Percentiles rank a stretch among this genome's conserved stretches.
Evolutionary conservation across 2,797 vertebrate species (phyloP).

Genomic region (Sebastes goodei): DNA sequence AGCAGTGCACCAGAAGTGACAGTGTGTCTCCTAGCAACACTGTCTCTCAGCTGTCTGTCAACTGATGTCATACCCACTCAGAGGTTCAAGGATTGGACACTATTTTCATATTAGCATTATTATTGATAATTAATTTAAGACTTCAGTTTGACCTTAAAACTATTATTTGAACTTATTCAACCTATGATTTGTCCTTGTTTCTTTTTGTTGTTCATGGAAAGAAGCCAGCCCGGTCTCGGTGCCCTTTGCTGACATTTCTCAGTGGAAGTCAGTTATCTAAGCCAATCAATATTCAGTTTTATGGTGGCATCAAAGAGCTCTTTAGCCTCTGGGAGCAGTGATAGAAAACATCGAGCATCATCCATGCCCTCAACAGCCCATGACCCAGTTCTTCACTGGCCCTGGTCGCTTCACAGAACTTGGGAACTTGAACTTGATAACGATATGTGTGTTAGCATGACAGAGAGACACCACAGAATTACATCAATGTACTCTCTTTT

Average conservation of each 20-base stretch:
- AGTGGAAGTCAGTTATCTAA: conserved; percentile 31
- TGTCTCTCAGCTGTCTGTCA: background rate
- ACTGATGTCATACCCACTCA: background rate
- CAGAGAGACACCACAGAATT: background rate
- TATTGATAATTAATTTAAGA: background rate
- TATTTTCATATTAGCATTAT: background rate
- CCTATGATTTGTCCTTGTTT: background rate
- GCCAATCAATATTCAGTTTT: conserved; percentile 58
- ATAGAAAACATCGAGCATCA: conserved; percentile 61
- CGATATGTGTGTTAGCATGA: background rate
- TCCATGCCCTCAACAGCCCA: conserved; percentile 30
- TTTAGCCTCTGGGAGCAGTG: conserved; percentile 48
- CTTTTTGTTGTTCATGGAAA: conserved; percentile 4
- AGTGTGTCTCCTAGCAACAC: background rate
- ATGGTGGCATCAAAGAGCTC: conserved; percentile 4
- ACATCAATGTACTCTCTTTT: background rate
- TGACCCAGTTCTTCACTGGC: conserved; percentile 64
- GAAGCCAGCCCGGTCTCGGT: conserved; percentile 20
- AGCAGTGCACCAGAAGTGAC: background rate
- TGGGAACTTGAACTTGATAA: conserved; percentile 4
- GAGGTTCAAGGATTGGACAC: background rate
- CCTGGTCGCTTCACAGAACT: conserved; percentile 25
- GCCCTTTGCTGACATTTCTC: conserved; percentile 41
- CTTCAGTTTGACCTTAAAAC: background rate
- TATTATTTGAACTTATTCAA: background rate